Conservation (phyloP, 1,140 invertebrate genomes). For the Hylaeus volcanicus region DNA sequence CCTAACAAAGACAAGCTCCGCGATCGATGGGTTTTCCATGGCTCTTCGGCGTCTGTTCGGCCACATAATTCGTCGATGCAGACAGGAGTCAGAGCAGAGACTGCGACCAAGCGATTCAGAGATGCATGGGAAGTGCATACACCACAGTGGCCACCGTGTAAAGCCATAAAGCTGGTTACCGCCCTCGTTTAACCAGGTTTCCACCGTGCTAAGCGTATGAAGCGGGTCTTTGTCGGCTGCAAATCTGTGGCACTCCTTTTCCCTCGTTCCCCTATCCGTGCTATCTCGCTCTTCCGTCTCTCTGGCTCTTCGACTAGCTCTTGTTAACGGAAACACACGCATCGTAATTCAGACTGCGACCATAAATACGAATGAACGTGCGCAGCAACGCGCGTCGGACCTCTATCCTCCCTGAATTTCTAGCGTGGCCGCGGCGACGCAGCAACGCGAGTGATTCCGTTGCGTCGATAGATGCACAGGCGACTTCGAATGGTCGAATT, state of each 20-base stretch:
- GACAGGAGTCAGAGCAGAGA: slow-evolving; percentile 39
- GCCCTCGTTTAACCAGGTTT: slow-evolving; percentile 63
- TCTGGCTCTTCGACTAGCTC: not conserved
- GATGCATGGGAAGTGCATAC: slow-evolving; percentile 46
- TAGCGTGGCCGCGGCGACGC: not conserved
- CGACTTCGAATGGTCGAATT: not conserved
- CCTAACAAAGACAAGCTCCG: not conserved
- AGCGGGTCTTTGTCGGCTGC: slow-evolving; percentile 51
- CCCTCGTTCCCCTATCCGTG: not conserved
- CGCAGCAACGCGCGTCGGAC: slow-evolving; percentile 3
- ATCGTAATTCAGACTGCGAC: slow-evolving; percentile 39
- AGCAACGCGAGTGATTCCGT: not conserved
- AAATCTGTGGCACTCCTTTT: not conserved
- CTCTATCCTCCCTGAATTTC: not conserved
- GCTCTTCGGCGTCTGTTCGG: slow-evolving; percentile 24
- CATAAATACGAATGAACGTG: slow-evolving; percentile 31
- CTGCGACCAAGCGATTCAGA: slow-evolving; percentile 40
- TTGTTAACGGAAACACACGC: slow-evolving; percentile 38
- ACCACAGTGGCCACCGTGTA: slow-evolving; percentile 39
- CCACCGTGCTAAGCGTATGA: slow-evolving; percentile 47
- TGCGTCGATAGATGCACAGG: not conserved
- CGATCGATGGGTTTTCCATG: slow-evolving; percentile 31
- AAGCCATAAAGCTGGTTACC: slow-evolving; percentile 56
- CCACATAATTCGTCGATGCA: slow-evolving; percentile 43
- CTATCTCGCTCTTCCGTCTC: not conserved